These are phyloP conservation scores for Cacoxenus indagator DNA, from an alignment of 2,888 invertebrate genomes.

Conservation along the genomic window DNA sequence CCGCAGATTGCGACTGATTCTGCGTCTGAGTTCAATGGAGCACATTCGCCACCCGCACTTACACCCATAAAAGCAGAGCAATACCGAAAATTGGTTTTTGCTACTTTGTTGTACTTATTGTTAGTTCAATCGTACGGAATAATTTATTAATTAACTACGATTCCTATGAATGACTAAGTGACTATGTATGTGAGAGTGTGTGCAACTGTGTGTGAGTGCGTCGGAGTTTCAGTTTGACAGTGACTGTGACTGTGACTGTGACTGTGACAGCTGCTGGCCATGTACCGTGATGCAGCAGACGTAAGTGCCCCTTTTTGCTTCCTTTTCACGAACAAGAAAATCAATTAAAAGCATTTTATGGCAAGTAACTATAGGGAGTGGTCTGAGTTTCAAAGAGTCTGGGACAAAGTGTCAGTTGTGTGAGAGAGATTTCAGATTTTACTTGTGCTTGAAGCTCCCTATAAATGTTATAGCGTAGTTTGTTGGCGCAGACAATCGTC, in stretches of 20 bases:
- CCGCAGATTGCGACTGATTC: neutral
- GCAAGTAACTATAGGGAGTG: conserved; percentile 12
- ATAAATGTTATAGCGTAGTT: neutral
- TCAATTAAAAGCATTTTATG: conserved; percentile 63
- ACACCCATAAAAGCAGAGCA: no score
- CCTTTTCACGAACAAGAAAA: conserved; percentile 57
- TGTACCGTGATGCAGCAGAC: neutral
- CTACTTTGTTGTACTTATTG: conserved; percentile 39
- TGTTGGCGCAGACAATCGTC: neutral
- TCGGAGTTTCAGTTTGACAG: neutral
- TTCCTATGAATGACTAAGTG: conserved; percentile 58
- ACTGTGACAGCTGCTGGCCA: conserved; percentile 4
- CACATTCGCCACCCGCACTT: neutral
- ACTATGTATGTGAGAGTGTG: neutral
- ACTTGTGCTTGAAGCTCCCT: neutral
- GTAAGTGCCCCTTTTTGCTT: conserved; percentile 26
- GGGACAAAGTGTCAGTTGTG: conserved; percentile 10
- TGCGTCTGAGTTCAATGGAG: neutral
- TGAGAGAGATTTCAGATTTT: conserved; percentile 3
- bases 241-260: no score
- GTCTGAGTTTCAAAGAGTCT: no score
- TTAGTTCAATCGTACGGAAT: conserved; percentile 61
- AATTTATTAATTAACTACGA: conserved; percentile 63
- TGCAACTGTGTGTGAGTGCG: neutral
- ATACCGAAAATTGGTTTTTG: no score